A percentile compares a stretch with the other conserved stretches of the same genome.
Conservation (phyloP, 2,113 vertebrate species). For the Actenoides hombroni region DNA sequence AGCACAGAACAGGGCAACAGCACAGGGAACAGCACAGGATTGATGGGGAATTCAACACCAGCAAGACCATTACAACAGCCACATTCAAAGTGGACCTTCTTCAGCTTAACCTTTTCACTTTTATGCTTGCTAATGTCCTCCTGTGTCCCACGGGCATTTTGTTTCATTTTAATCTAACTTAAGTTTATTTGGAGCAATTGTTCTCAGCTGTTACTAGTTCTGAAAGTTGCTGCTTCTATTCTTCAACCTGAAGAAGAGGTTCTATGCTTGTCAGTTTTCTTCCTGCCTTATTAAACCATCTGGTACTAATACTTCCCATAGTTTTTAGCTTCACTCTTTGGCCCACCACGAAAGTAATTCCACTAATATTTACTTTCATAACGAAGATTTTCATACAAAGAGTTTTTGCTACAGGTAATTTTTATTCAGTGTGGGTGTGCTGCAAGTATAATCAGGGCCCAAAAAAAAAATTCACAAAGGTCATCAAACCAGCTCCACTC, state of each 20-base stretch:
- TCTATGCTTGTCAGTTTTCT: background rate
- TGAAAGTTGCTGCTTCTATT: background rate
- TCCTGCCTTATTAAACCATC: background rate
- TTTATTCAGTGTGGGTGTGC: background rate
- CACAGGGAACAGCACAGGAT: accelerated
- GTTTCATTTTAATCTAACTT: background rate
- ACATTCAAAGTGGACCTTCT: background rate
- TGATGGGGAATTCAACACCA: background rate
- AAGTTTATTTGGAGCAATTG: background rate
- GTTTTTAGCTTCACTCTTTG: background rate
- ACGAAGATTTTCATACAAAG: background rate
- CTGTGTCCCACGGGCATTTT: background rate
- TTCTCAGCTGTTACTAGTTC: background rate
- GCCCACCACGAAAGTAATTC: background rate
- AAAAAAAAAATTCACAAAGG: background rate
- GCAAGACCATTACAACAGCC: background rate
- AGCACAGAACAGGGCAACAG: background rate
- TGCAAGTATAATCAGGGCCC: background rate
- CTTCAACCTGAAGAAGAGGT: background rate
- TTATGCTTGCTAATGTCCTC: background rate
- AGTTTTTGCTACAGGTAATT: background rate
- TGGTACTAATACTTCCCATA: background rate
- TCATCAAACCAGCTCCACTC: background rate
- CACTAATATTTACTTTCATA: background rate
- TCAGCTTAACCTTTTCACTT: background rate